phyloP scores from a whole-genome alignment of 2,888 invertebrate species.

The Tetragonula carbonaria region DNA sequence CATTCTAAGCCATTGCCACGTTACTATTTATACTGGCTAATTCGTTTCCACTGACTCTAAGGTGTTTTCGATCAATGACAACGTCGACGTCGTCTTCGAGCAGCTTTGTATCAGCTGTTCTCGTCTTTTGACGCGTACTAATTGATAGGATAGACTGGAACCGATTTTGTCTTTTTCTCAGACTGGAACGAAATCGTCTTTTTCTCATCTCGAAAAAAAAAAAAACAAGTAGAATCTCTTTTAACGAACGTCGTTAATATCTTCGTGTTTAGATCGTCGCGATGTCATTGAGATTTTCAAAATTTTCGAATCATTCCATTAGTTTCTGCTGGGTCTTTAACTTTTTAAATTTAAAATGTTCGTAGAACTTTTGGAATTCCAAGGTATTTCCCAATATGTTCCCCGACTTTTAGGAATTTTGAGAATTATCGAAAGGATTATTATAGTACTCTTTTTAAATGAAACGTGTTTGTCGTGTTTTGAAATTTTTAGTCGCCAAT shows the following conservation, averaged over 20 bases:
- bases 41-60: constrained; percentile 64
- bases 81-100: constrained; percentile 33
- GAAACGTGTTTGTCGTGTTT: no score
- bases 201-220: not conserved
- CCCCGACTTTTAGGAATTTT: not conserved
- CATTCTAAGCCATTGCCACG: constrained; percentile 30
- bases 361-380: no score
- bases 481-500: not conserved
- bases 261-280: not conserved
- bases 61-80: constrained; percentile 64
- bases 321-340: no score
- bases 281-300: not conserved
- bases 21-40: constrained; percentile 74
- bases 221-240: not conserved
- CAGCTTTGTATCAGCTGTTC: constrained; percentile 41
- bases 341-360: no score
- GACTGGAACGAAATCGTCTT: constrained; percentile 17
- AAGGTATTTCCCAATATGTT: no score
- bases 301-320: not conserved
- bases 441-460: no score
- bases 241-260: not conserved
- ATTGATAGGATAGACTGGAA: constrained; percentile 31
- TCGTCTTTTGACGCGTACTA: constrained; percentile 40
- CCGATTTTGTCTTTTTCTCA: constrained; percentile 22
- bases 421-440: not conserved